Evolutionary conservation across 2,888 invertebrate genomes (phyloP), one percentile per base, ranked within the genome.

Genomic region (Agrotis clavis): DNA sequence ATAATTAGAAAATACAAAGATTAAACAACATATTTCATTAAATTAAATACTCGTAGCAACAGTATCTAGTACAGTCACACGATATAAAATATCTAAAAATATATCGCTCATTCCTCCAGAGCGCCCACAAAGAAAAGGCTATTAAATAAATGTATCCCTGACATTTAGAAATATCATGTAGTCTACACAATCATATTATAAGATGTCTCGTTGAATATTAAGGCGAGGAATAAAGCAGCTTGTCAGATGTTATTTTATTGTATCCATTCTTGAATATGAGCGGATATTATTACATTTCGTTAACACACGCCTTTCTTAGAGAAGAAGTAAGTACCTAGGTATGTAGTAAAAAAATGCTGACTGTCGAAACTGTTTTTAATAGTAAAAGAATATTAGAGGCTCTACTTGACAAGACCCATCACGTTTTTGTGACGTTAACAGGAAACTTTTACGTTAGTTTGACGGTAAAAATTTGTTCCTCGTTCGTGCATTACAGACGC

Each of bases 281-380:
- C 64, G 50, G 64, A 51, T 76, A 79, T 73, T 76, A 79, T 79
- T 73, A 75, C 25, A 19, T 48, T 77, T 57, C 25, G n/a, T 21
- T 45, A 62, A 41, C 25, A 76, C 19, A 65, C 35, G 62, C 19
- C 25, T 35, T 57, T 47, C 41, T 65, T 45, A n/a, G n/a, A 18
- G n/a, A 47, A n/a, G 56, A 14, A 21, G 48, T 11, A 6, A 16
- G 0, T 2, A 4, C 41, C 9, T 0, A 21, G 35, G n/a, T 6
- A 13, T n/a, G 14, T 41, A 41, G 25, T 25, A 63, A 2, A 16
- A 41, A 11, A 41, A 41, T 41, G 11, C 41, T 41, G 41, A 41
- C 14, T 64, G 21, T 21, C 14, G 35, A 18, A 21, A 45, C 13
- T 2, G 16, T 35, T n/a, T 6, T 19, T 19, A 19, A 16, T 16